Conservation (phyloP, 2,888 invertebrate species). For the Corbicula japonica region DNA sequence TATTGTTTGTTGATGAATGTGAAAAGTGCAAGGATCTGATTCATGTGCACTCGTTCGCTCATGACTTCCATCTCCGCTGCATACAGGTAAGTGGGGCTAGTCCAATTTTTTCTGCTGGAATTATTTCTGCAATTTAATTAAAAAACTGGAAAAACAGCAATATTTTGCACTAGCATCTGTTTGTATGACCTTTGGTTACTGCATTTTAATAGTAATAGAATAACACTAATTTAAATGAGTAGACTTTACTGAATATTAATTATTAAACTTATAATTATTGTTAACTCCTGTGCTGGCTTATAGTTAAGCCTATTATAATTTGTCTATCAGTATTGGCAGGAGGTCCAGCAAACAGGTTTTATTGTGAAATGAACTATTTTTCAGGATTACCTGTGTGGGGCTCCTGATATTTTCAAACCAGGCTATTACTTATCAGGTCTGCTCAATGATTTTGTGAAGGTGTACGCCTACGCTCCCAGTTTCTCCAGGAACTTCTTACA, state of each 20-base stretch:
- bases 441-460: constrained; percentile 92
- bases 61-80: constrained; percentile 92
- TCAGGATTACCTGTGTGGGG: constrained; percentile 88
- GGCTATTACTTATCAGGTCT: constrained; percentile 92
- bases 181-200: too few species aligned
- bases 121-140: not conserved
- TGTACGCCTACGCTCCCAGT: constrained; percentile 92
- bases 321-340: too few species aligned
- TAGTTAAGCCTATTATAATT: too few species aligned
- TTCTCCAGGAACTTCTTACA: constrained; percentile 92
- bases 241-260: not conserved
- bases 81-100: constrained; percentile 87
- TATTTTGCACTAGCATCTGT: too few species aligned
- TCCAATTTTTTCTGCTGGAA: not conserved
- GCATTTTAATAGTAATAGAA: too few species aligned
- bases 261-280: not conserved
- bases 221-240: not conserved
- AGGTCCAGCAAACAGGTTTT: too few species aligned
- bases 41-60: constrained; percentile 92
- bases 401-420: constrained; percentile 82
- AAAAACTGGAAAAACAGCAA: too few species aligned
- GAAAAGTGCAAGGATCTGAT: constrained; percentile 91
- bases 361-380: too few species aligned
- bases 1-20: constrained; percentile 85
- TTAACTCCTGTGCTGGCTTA: too few species aligned